A percentile compares a stretch with the other conserved stretches of the same genome.
Conservation (phyloP, 2,888 invertebrate species). For the Diarsia rubi region DNA sequence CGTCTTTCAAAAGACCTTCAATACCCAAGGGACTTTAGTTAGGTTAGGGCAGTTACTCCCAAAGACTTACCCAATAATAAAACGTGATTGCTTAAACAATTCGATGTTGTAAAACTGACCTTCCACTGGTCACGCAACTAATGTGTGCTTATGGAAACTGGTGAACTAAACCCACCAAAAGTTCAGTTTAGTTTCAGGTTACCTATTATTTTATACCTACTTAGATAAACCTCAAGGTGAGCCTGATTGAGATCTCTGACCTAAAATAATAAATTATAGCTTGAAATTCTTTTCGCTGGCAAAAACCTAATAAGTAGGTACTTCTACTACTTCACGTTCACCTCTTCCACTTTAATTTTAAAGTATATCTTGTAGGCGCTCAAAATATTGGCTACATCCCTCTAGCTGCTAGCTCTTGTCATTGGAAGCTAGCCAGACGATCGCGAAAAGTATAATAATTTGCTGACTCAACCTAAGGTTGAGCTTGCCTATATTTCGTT, state of each 20-base stretch:
- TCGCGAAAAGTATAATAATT: conserved; percentile 65
- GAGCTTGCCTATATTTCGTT: conserved; percentile 55
- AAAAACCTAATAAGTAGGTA: conserved; percentile 23
- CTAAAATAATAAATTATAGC: background rate
- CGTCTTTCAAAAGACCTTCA: background rate
- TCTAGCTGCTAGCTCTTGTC: conserved; percentile 55
- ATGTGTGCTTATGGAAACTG: background rate
- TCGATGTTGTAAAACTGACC: conserved; percentile 1
- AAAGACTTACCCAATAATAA: background rate
- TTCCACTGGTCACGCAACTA: conserved; percentile 18
- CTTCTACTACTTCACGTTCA: conserved; percentile 22
- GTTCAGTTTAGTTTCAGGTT: background rate
- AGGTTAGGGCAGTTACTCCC: background rate
- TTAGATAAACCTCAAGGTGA: conserved; percentile 15
- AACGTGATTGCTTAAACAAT: background rate
- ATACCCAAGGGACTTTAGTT: background rate
- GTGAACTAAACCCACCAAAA: background rate
- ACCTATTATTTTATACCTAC: background rate
- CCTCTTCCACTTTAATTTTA: conserved; percentile 52
- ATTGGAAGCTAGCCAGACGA: conserved; percentile 69
- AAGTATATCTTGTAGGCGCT: conserved; percentile 57
- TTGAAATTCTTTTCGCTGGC: conserved; percentile 18
- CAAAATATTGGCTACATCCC: conserved; percentile 60
- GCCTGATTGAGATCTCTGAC: background rate
- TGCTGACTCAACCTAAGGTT: conserved; percentile 61